These are phyloP conservation scores for Huso huso DNA, from an alignment of 2,797 vertebrate genomes.

Conservation along the genomic window DNA sequence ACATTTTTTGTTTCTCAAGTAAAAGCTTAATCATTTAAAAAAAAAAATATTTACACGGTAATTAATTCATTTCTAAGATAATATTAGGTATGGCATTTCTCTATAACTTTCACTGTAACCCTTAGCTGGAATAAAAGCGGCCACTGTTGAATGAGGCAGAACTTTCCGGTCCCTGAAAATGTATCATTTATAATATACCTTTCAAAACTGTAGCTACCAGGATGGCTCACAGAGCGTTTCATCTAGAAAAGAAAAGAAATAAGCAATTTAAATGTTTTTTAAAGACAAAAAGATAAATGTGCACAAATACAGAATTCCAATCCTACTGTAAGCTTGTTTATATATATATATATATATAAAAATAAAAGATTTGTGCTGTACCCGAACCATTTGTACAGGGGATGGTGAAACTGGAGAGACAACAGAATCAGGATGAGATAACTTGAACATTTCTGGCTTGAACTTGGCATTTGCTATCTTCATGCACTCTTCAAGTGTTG, in stretches of 20 bases:
- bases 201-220: conserved; percentile 80
- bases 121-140: too few species aligned
- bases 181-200: conserved; percentile 52
- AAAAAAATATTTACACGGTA: too few species aligned
- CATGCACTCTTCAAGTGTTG: conserved; percentile 93
- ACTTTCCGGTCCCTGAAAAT: neutral
- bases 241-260: conserved; percentile 58
- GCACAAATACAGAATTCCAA: too few species aligned
- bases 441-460: conserved; percentile 80
- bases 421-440: conserved; percentile 63
- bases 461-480: conserved; percentile 87
- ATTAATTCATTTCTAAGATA: too few species aligned
- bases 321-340: neutral
- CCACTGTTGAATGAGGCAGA: too few species aligned
- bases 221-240: conserved; percentile 87
- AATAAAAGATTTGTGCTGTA: conserved; percentile 3
- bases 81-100: too few species aligned
- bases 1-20: too few species aligned
- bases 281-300: neutral
- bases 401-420: conserved; percentile 77
- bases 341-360: neutral
- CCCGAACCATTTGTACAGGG: conserved; percentile 73
- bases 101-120: too few species aligned
- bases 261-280: conserved; percentile 11
- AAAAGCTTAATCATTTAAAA: too few species aligned